Evolutionary conservation across 2,888 invertebrate species (phyloP).

Genomic region (Leuctra nigra): DNA sequence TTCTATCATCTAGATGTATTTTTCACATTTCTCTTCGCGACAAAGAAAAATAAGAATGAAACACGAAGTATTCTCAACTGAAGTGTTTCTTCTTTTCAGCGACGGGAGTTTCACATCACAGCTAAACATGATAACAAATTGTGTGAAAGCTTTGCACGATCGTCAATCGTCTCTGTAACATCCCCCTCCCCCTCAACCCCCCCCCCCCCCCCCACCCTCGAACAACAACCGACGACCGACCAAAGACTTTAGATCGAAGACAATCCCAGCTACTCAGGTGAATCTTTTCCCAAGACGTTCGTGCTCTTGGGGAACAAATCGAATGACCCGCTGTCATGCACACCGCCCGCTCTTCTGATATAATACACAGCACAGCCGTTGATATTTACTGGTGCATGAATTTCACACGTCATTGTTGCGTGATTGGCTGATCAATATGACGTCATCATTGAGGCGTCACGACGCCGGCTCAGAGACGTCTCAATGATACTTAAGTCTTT

Average conservation of each 20-base stretch:
- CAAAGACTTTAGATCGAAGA: not conserved
- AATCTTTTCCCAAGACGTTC: conserved; percentile 21
- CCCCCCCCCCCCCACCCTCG: not conserved
- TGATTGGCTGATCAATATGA: not conserved
- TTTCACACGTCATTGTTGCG: not conserved
- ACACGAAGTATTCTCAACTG: too few relatives aligned
- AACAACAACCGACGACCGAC: too few relatives aligned
- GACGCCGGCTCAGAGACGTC: too few relatives aligned
- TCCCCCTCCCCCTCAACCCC: not conserved
- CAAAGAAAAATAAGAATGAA: too few relatives aligned
- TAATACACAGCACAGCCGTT: too few relatives aligned
- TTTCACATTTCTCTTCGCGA: too few relatives aligned
- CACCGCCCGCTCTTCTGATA: too few relatives aligned
- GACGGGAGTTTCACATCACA: not conserved
- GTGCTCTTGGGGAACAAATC: conserved; percentile 16
- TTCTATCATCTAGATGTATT: too few relatives aligned
- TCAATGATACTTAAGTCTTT: too few relatives aligned
- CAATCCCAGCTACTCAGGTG: conserved; percentile 19
- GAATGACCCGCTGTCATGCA: conserved; percentile 24
- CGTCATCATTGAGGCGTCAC: too few relatives aligned
- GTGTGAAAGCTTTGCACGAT: conserved; percentile 1
- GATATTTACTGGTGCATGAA: not conserved
- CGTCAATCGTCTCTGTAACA: conserved; percentile 10
- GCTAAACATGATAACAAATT: conserved; percentile 13
- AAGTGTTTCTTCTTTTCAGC: not conserved